Percentiles rank a stretch among this genome's conserved stretches.
Evolutionary conservation across 2,888 invertebrate genomes (phyloP).

Genomic region (Allophyes oxyacanthae): DNA sequence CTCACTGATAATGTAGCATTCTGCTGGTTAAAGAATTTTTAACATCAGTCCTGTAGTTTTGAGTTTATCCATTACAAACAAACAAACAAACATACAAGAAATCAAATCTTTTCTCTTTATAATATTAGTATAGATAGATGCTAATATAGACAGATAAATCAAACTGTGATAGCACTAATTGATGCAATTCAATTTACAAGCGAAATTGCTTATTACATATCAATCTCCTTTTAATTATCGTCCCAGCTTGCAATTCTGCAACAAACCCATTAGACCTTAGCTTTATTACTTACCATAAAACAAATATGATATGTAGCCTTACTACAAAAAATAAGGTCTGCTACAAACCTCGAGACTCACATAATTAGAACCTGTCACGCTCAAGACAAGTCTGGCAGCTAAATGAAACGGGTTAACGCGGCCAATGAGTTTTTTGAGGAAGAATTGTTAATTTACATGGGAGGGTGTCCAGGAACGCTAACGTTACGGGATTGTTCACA

Average conservation of each 20-base stretch:
- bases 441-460: slow-evolving; percentile 69
- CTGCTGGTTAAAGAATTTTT: no score
- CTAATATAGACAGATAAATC: slow-evolving; percentile 6
- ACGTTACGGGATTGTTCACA: slow-evolving; percentile 70
- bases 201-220: neutral
- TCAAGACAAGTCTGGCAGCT: slow-evolving; percentile 33
- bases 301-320: neutral
- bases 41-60: no score
- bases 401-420: slow-evolving; percentile 62
- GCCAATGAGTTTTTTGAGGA: slow-evolving; percentile 61
- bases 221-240: slow-evolving; percentile 6
- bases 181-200: slow-evolving; percentile 2
- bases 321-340: neutral
- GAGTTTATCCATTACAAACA: no score
- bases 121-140: no score
- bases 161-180: slow-evolving; percentile 5
- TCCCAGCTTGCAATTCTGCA: neutral
- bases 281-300: slow-evolving; percentile 4
- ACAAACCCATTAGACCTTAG: neutral
- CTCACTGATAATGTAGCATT: no score
- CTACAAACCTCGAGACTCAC: neutral
- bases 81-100: no score
- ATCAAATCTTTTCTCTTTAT: no score
- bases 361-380: slow-evolving; percentile 56
- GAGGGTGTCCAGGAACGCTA: slow-evolving; percentile 51